phyloP scores from a whole-genome alignment of 2,797 vertebrate species.

The Xenentodon cancila region DNA sequence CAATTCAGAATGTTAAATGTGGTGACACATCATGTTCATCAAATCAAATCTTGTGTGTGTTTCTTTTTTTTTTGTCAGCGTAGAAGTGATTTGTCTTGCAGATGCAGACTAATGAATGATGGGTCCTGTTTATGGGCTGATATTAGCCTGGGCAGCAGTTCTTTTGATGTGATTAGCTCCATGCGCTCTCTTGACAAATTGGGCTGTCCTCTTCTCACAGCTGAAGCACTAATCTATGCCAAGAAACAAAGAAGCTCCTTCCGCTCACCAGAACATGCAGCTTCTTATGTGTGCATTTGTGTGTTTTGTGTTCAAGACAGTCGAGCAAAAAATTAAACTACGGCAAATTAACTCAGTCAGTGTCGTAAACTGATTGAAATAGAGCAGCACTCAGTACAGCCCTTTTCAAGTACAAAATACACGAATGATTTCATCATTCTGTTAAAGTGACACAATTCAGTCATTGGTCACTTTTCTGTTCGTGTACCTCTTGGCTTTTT shows the following conservation, averaged over 20 bases:
- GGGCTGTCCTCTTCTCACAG: constrained; percentile 74
- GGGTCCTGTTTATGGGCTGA: constrained; percentile 72
- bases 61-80: constrained; percentile 61
- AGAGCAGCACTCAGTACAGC: too few relatives aligned
- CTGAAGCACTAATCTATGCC: constrained; percentile 75
- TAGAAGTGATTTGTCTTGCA: constrained; percentile 74
- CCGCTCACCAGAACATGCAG: constrained; percentile 37
- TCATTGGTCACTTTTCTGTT: not conserved
- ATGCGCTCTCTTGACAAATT: constrained; percentile 78
- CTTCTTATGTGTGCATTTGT: constrained; percentile 11
- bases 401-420: not conserved
- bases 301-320: constrained; percentile 4
- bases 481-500: too few relatives aligned
- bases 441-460: not conserved
- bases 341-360: not conserved
- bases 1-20: constrained; percentile 32
- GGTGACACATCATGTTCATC: constrained; percentile 37
- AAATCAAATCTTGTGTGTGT: constrained; percentile 41
- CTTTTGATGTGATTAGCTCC: constrained; percentile 81
- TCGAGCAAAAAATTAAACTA: constrained; percentile 3
- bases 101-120: constrained; percentile 79
- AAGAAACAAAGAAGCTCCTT: constrained; percentile 68
- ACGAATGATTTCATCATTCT: not conserved
- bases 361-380: not conserved
- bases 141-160: constrained; percentile 75